Evolutionary conservation across 2,113 vertebrate species (phyloP), one percentile per base, ranked within the genome.

Genomic region (Nyctibius bracteatus): DNA sequence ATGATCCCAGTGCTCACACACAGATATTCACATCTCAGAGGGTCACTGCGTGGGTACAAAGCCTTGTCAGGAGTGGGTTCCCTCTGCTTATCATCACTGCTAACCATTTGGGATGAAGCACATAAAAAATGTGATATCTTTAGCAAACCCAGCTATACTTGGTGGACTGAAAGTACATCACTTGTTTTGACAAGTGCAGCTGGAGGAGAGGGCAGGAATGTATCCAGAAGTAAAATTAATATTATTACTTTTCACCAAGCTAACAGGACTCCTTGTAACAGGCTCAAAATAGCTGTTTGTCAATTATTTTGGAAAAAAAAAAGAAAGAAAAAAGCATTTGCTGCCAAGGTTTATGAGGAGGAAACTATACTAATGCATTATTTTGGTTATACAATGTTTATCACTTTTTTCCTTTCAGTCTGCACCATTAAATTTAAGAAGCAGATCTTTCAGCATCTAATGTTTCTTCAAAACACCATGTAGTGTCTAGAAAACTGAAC

Each of bases 401-500:
- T 74, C 47, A 62, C 44, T 46, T 75, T 84, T 92, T 95, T 83
- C 59, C 55, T 75, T 96, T 92, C 41, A 74, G 37, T 91, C 82
- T 94, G 77, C 44, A 88, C 94, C 94, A 94, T 96, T 97, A 96
- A 88, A 95, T 95, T 86, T 94, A 94, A 97, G 96, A 97, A 93
- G 96, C 91, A 87, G 35, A 93, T 97, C 96, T 97, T 89, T 95
- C 87, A 95, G 71, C 96, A 89, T 96, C 84, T 96, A 86, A 70
- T 74, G 77, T 96, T 97, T 96, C 97, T 97, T 97, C 90, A 97
- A 97, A 97, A 98, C 92, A 93, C 93, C 58, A 20, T 97, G 86
- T 86, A 96, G 95, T 55, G 94, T 95, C 95, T 98, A 95, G 97
- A 97, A 97, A 97, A 88, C 62, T 43, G 77, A 97, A 94, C 97